Base-by-base conservation (phyloP, 64 coral and sea anemone species). In the Montipora cactus region DNA sequence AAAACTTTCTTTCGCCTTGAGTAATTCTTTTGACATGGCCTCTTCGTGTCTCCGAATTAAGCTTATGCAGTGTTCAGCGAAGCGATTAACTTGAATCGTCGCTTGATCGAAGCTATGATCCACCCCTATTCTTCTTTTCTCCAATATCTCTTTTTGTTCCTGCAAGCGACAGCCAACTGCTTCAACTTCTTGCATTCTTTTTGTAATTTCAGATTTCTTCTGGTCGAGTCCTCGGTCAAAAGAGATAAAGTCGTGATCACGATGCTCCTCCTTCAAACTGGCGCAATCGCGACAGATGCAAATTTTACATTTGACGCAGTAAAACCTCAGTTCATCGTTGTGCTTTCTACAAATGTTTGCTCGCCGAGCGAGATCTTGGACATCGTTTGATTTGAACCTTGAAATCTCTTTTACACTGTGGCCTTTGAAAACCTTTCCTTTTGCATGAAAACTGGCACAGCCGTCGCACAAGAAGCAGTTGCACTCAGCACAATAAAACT, bases 271-370 rank as follows among this genome's bases (percentile, higher is more conserved):
- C n/a, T n/a, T n/a, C n/a, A n/a, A n/a, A n/a, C n/a, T n/a, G 62
- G 44, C 81, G 61, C 81, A 85, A 5, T 85, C 81, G 20, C 44
- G 46, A 20, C 81, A 85, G 4, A 85, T 70, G 44, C 81, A 85
- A 13, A 68, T 9, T 47, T 85, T 44, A 44, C 81, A 85, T 11
- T 70, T 47, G 16, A 71, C 81, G 46, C 81, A 85, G 5, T 70
- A 85, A 49, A 49, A 85, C 44, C 46, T 68, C 14, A 85, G 0
- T 14, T 49, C 15, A 20, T 49, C 81, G 16, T 69, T 49, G 19
- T 85, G 81, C 20, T 21, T 46, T 8, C 22, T 85, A 4, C 81
- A 85, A 70, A 69, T 1, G 61, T 70, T 62, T 19, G 62, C 5
- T 6, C 45, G 19, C 5, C 64, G 80, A 4, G 58, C 80, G 3